Evolutionary conservation across 2,888 invertebrate genomes (phyloP).

Genomic region (Megalurothrips usitatus): DNA sequence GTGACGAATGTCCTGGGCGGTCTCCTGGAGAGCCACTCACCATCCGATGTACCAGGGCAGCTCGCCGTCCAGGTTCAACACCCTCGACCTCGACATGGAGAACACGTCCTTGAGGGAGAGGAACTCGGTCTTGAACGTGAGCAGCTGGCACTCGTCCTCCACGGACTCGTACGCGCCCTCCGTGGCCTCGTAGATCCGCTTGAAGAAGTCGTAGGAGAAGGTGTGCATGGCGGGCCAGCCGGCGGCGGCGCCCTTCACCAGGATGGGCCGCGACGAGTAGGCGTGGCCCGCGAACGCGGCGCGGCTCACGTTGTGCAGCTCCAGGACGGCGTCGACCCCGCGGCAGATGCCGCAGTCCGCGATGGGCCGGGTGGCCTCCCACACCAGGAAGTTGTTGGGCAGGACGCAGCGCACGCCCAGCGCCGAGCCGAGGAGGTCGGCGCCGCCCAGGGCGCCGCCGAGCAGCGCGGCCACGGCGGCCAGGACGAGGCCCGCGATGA

Average conservation of each 20-base stretch:
- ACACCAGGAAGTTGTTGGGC: conserved; percentile 77
- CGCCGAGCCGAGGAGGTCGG: conserved; percentile 40
- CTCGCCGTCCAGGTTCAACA: conserved; percentile 57
- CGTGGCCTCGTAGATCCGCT: conserved; percentile 59
- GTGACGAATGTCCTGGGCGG: no score
- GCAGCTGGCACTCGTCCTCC: conserved; percentile 78
- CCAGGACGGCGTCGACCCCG: conserved; percentile 61
- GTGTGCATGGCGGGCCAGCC: conserved; percentile 71
- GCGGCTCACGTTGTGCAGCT: conserved; percentile 63
- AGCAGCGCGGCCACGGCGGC: not conserved
- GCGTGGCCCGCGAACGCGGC: conserved; percentile 67
- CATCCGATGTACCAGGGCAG: conserved; percentile 87
- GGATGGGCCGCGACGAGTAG: conserved; percentile 73
- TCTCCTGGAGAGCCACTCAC: no score
- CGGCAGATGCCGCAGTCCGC: conserved; percentile 76
- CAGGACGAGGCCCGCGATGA: not conserved
- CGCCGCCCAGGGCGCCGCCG: not conserved
- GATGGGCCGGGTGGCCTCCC: conserved; percentile 81
- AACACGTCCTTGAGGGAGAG: conserved; percentile 72
- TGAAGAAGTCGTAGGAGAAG: conserved; percentile 64
- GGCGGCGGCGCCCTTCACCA: conserved; percentile 68
- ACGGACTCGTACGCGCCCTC: conserved; percentile 68
- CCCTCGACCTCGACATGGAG: conserved; percentile 63
- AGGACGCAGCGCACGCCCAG: conserved; percentile 64
- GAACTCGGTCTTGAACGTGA: conserved; percentile 79